Evolutionary conservation across 2,888 invertebrate species (phyloP).

Genomic region (Eueremaeus valkanovi): DNA sequence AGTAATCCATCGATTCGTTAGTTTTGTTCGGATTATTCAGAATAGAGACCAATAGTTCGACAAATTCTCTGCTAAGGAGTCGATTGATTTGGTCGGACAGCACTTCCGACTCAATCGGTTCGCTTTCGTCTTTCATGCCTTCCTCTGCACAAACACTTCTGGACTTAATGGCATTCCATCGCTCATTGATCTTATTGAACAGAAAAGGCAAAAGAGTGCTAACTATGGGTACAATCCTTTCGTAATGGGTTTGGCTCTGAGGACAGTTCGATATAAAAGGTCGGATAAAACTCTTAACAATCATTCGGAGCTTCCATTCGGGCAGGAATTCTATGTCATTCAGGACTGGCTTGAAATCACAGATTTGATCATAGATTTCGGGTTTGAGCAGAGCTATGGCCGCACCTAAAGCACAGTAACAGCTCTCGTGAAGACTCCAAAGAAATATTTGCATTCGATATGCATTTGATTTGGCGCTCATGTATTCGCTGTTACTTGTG

Average conservation of each 20-base stretch:
- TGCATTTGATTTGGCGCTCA: not conserved
- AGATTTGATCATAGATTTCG: conserved; percentile 32
- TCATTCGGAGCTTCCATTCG: conserved; percentile 31
- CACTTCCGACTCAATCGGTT: conserved; percentile 36
- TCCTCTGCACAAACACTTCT: not conserved
- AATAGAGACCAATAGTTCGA: conserved; percentile 34
- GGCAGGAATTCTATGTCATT: conserved; percentile 32
- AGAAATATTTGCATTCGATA: conserved; percentile 38
- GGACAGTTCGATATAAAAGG: conserved; percentile 39
- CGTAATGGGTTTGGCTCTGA: not conserved
- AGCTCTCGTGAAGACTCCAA: conserved; percentile 40
- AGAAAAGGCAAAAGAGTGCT: conserved; percentile 33
- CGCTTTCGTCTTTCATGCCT: conserved; percentile 12
- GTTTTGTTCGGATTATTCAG: conserved; percentile 16
- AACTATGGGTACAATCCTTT: not conserved
- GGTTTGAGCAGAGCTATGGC: conserved; percentile 13
- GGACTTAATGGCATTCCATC: conserved; percentile 33
- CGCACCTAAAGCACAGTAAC: conserved; percentile 21
- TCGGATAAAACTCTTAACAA: conserved; percentile 30
- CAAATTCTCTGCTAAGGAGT: conserved; percentile 37
- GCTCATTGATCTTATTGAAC: conserved; percentile 28
- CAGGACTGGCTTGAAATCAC: conserved; percentile 27
- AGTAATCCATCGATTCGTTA: not conserved
- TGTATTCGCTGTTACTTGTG: not conserved
- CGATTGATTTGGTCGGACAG: conserved; percentile 37